These are phyloP conservation scores for Procavia capensis DNA, from an alignment of 2,113 vertebrate species.

Conservation along the genomic window DNA sequence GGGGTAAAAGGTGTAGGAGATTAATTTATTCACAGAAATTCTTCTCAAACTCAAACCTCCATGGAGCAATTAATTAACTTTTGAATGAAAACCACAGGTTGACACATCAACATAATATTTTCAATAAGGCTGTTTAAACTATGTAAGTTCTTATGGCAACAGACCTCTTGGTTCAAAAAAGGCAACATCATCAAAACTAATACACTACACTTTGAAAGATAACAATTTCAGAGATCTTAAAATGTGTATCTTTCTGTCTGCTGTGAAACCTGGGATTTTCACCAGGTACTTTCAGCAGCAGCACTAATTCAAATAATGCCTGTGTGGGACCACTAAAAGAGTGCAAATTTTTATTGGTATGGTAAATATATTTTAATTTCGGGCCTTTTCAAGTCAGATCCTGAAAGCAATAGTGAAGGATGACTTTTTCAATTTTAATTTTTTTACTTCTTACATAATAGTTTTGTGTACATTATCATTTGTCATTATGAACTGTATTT, in stretches of 20 bases:
- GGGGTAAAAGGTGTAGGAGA: constrained; percentile 28
- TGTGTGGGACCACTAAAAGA: neutral
- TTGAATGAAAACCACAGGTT: constrained; percentile 44
- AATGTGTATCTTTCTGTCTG: neutral
- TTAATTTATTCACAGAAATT: constrained; percentile 55
- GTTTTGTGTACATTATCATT: neutral
- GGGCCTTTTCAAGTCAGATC: neutral
- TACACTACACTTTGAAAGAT: neutral
- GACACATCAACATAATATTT: constrained; percentile 25
- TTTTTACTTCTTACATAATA: neutral
- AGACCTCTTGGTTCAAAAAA: neutral
- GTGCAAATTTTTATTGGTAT: neutral
- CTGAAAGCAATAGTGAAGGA: neutral
- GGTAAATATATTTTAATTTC: neutral
- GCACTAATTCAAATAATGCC: neutral
- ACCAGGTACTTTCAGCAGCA: neutral
- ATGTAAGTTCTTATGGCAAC: neutral
- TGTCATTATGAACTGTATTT: neutral
- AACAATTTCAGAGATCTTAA: neutral
- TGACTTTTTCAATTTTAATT: neutral
- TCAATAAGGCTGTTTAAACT: constrained; percentile 2
- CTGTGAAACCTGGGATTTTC: neutral
- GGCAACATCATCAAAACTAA: neutral
- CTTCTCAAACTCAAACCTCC: constrained; percentile 1
- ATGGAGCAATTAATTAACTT: constrained; percentile 62